These are phyloP conservation scores for Campaea margaritaria DNA, from an alignment of 2,888 invertebrate genomes.

Conservation along the genomic window DNA sequence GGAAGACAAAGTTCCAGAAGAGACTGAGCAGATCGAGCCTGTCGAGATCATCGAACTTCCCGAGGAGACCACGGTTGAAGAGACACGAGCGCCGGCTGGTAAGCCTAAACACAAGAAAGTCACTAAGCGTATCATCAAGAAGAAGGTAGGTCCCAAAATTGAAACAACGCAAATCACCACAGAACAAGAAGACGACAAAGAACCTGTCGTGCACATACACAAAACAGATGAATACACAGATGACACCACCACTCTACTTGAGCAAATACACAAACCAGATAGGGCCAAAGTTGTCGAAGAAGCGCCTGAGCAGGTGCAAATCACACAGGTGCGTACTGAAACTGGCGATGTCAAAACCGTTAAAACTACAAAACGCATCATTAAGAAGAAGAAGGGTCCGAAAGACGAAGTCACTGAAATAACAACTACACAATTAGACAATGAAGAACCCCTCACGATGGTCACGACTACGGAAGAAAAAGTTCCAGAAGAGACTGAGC, in stretches of 20 bases:
- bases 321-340: constrained; percentile 9
- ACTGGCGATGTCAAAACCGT: background rate
- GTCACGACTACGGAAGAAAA: constrained; percentile 42
- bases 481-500: constrained; percentile 44
- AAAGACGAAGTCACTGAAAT: background rate
- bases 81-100: constrained; percentile 39
- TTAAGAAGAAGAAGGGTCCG: background rate
- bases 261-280: constrained; percentile 1
- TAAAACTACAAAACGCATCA: constrained; percentile 2
- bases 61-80: constrained; percentile 29
- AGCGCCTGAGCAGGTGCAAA: constrained; percentile 53
- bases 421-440: constrained; percentile 12
- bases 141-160: constrained; percentile 51
- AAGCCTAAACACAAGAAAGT: constrained; percentile 40
- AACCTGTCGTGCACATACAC: too few species aligned
- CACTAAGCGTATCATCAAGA: constrained; percentile 71
- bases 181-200: too few species aligned
- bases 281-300: constrained; percentile 32
- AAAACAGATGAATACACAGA: too few species aligned
- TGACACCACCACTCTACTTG: too few species aligned
- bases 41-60: constrained; percentile 46
- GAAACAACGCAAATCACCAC: constrained; percentile 28
- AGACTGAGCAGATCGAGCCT: constrained; percentile 46
- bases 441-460: constrained; percentile 15
- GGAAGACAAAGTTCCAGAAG: constrained; percentile 34